Evolutionary conservation across 2,888 invertebrate genomes (phyloP).

Genomic region (Hydrotaea diabolus): DNA sequence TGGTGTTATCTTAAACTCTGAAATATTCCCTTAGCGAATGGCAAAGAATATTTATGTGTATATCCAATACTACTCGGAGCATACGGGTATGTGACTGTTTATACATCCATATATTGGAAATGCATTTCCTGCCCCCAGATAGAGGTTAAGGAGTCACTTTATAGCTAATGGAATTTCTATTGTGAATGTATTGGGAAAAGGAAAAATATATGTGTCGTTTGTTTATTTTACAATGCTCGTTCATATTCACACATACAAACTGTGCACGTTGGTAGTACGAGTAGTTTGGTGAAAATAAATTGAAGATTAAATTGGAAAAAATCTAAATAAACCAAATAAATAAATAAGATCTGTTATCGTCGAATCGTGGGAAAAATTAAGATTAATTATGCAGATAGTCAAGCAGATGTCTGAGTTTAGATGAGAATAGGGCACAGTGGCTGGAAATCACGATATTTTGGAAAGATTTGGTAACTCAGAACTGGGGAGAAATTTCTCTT

Average conservation of each 20-base stretch:
- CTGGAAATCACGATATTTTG: too few relatives aligned
- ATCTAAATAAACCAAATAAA: constrained; percentile 18
- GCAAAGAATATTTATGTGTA: not conserved
- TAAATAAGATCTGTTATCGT: not conserved
- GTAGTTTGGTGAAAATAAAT: constrained; percentile 31
- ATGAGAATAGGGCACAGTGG: too few relatives aligned
- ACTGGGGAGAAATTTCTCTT: too few relatives aligned
- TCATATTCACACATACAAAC: too few relatives aligned
- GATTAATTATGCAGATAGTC: not conserved
- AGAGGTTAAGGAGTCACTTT: constrained; percentile 61
- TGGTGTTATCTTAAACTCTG: constrained; percentile 55
- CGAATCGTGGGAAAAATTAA: not conserved
- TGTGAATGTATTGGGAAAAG: constrained; percentile 45
- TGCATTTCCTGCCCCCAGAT: constrained; percentile 48
- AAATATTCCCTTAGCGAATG: constrained; percentile 34
- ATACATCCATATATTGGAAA: constrained; percentile 40
- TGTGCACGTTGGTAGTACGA: too few relatives aligned
- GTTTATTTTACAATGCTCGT: not conserved
- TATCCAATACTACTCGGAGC: too few relatives aligned
- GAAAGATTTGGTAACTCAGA: too few relatives aligned
- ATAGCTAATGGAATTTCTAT: constrained; percentile 64
- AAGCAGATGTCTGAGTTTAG: too few relatives aligned
- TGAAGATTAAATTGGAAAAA: constrained; percentile 28
- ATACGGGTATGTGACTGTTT: not conserved
- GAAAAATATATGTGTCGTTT: constrained; percentile 25